phyloP scores from a whole-genome alignment of 2,888 invertebrate genomes.

The Stenotaenia linearis region DNA sequence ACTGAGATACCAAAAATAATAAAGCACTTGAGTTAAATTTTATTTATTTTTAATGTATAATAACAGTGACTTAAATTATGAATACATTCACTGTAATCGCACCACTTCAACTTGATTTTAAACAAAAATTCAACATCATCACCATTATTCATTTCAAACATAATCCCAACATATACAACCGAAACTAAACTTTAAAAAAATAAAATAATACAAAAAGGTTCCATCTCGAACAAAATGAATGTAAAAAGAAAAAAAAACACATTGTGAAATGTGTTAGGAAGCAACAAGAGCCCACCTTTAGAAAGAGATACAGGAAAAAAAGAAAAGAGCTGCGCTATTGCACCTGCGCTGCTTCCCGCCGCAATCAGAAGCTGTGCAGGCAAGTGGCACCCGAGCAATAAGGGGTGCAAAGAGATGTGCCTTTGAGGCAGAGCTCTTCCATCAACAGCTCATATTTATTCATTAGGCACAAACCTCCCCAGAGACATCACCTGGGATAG shows the following conservation, averaged over 20 bases:
- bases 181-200: not conserved
- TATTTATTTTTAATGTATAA: too few species aligned
- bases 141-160: not conserved
- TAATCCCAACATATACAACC: not conserved
- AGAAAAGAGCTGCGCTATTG: not conserved
- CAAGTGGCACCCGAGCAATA: slow-evolving; percentile 20
- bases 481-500: slow-evolving; percentile 12
- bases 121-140: not conserved
- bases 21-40: too few species aligned
- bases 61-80: too few species aligned
- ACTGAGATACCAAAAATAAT: too few species aligned
- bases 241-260: not conserved
- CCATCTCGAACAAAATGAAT: not conserved
- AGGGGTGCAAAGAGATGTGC: slow-evolving; percentile 10
- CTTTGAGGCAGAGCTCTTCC: slow-evolving; percentile 15
- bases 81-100: too few species aligned
- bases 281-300: slow-evolving; percentile 12
- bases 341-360: slow-evolving; percentile 22
- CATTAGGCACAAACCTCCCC: slow-evolving; percentile 3
- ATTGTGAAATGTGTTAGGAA: slow-evolving; percentile 10
- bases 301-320: slow-evolving; percentile 8
- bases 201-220: not conserved
- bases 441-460: slow-evolving; percentile 26
- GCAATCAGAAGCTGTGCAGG: slow-evolving; percentile 26
- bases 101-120: not conserved